Evolutionary conservation across 2,113 vertebrate genomes (phyloP).

Genomic region (Burhinus oedicnemus): DNA sequence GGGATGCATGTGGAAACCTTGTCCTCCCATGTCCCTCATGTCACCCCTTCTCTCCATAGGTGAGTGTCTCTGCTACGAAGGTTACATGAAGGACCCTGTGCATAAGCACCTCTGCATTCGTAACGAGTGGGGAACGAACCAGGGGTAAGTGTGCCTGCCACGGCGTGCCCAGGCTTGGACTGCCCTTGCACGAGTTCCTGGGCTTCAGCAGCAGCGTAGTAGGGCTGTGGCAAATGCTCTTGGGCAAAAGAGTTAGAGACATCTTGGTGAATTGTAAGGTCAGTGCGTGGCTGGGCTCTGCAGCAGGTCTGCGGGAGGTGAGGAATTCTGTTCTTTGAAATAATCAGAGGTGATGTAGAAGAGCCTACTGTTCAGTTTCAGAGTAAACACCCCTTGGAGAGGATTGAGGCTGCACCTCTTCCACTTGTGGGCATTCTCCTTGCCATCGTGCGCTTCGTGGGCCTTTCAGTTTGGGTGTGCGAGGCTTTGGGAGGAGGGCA

Average conservation of each 20-base stretch:
- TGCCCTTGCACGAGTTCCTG: neutral
- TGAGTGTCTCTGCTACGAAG: slow-evolving; percentile 94
- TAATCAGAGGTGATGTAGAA: neutral
- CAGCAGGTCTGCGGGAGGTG: rapidly evolving
- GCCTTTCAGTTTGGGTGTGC: neutral
- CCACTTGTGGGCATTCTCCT: neutral
- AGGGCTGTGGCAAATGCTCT: neutral
- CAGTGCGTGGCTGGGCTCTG: rapidly evolving
- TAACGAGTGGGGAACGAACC: slow-evolving; percentile 97
- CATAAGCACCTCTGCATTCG: slow-evolving; percentile 98
- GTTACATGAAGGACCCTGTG: slow-evolving; percentile 97
- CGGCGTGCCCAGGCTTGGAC: neutral
- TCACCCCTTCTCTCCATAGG: slow-evolving; percentile 72
- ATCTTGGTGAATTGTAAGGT: neutral
- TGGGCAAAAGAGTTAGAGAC: neutral
- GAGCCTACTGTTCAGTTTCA: neutral
- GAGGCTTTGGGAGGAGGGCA: neutral
- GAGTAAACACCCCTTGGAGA: neutral
- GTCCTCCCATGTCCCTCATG: neutral
- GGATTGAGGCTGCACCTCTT: neutral
- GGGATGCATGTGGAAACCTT: neutral
- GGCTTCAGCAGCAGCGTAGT: neutral
- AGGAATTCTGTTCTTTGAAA: neutral
- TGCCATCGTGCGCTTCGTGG: rapidly evolving
- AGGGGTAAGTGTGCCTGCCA: slow-evolving; percentile 84